Conservation (phyloP, 2,113 vertebrate species). For the Bostrychus sinensis region DNA sequence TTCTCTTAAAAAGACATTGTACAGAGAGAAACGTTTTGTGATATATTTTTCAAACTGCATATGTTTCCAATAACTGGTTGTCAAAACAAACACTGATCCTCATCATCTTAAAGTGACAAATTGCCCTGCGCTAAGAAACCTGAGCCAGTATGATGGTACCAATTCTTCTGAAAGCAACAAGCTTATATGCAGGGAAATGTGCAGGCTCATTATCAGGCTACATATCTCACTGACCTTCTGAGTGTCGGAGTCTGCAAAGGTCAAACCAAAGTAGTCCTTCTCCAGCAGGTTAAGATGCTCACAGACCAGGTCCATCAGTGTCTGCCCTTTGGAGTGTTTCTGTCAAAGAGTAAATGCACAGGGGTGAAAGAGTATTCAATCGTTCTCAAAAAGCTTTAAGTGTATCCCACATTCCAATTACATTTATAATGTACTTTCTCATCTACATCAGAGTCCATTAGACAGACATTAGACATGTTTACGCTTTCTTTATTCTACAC, state of each 20-base stretch:
- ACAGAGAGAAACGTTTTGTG: too few species aligned
- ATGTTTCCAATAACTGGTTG: too few species aligned
- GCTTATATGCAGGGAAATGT: conserved; percentile 13
- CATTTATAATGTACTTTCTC: not conserved
- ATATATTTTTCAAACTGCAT: too few species aligned
- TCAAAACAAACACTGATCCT: too few species aligned
- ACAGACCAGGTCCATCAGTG: conserved; percentile 91
- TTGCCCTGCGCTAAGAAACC: conserved; percentile 18
- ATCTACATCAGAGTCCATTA: conserved; percentile 15
- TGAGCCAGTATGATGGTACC: conserved; percentile 19
- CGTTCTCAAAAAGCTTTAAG: not conserved
- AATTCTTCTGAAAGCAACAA: conserved; percentile 19
- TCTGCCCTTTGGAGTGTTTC: conserved; percentile 94
- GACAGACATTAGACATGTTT: conserved; percentile 22
- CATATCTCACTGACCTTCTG: conserved; percentile 88
- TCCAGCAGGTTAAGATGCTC: conserved; percentile 97
- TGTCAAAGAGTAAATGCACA: conserved; percentile 66
- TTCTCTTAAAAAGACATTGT: too few species aligned
- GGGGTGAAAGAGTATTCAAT: not conserved
- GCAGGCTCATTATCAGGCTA: not conserved
- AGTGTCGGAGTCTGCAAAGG: conserved; percentile 92
- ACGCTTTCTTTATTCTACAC: conserved; percentile 1
- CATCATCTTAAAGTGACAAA: conserved; percentile 49
- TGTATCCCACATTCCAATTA: not conserved
- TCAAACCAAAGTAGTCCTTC: conserved; percentile 97